phyloP scores from a whole-genome alignment of 1,140 invertebrate genomes.

The Lasaia peninsularis region DNA sequence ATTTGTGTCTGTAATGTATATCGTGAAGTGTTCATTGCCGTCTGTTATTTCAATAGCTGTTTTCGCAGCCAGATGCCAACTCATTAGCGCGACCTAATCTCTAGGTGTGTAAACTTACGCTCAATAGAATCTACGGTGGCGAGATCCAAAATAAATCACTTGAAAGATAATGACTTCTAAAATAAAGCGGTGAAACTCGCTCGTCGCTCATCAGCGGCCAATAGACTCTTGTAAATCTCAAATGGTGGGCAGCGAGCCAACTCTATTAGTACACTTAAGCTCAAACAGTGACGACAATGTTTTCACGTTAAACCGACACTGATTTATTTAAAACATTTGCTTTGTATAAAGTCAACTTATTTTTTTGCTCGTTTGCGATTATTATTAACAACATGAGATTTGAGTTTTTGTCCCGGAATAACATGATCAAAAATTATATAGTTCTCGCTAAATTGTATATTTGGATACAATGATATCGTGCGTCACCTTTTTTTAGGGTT shows the following conservation, averaged over 20 bases:
- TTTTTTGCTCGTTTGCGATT: slow-evolving; percentile 32
- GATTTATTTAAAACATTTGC: slow-evolving; percentile 23
- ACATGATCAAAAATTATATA: slow-evolving; percentile 54
- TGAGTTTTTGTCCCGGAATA: slow-evolving; percentile 48
- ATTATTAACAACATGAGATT: slow-evolving; percentile 38
- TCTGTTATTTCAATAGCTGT: slow-evolving; percentile 43
- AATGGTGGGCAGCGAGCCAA: slow-evolving; percentile 50
- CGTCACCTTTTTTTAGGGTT: slow-evolving; percentile 10
- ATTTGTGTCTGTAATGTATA: slow-evolving; percentile 30
- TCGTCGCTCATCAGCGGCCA: slow-evolving; percentile 56
- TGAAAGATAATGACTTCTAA: slow-evolving; percentile 70
- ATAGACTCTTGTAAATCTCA: slow-evolving; percentile 51
- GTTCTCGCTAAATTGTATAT: slow-evolving; percentile 24
- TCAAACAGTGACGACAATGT: slow-evolving; percentile 42
- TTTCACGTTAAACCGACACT: slow-evolving; percentile 30
- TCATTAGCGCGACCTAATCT: slow-evolving; percentile 55
- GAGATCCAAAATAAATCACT: slow-evolving; percentile 70
- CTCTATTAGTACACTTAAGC: slow-evolving; percentile 54
- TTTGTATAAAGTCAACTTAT: background rate
- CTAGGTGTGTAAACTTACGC: slow-evolving; percentile 42
- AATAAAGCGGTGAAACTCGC: slow-evolving; percentile 67
- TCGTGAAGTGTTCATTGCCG: slow-evolving; percentile 54
- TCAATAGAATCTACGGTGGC: slow-evolving; percentile 16
- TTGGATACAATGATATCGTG: slow-evolving; percentile 1
- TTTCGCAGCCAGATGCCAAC: slow-evolving; percentile 43